phyloP scores from a whole-genome alignment of 2,797 vertebrate genomes.

The Mormyrus proboscirostris region DNA sequence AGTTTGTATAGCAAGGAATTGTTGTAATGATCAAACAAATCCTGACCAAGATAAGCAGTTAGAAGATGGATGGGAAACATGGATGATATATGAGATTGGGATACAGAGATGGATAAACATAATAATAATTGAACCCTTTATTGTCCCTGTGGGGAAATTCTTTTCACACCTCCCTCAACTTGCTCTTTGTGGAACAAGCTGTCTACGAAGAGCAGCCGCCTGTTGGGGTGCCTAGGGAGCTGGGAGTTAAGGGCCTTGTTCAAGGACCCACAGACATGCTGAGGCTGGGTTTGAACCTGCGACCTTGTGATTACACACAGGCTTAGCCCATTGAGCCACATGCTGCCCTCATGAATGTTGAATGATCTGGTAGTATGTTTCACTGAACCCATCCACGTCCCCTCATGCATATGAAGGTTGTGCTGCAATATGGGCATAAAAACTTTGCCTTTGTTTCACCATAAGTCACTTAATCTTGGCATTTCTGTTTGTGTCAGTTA shows the following conservation, averaged over 20 bases:
- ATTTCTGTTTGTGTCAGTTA: neutral
- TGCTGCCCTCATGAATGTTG: neutral
- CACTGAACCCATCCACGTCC: neutral
- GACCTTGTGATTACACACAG: too few species aligned
- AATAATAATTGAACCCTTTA: too few species aligned
- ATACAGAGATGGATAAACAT: neutral
- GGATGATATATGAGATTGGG: neutral
- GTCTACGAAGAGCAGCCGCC: too few species aligned
- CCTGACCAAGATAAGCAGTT: neutral
- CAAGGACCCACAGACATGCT: too few species aligned
- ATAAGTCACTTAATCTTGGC: neutral
- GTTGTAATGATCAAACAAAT: neutral
- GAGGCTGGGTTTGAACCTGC: too few species aligned
- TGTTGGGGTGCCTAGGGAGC: too few species aligned
- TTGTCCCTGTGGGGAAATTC: too few species aligned
- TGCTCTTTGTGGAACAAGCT: too few species aligned
- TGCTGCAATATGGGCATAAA: neutral
- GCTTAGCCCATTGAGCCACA: too few species aligned
- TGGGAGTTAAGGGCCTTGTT: too few species aligned
- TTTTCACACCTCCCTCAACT: too few species aligned
- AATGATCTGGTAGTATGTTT: conserved; percentile 31
- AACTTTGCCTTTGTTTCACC: neutral
- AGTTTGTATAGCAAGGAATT: neutral
- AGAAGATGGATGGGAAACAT: neutral
- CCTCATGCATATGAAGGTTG: neutral